Evolutionary conservation across 2,888 invertebrate species (phyloP).

Genomic region (Arge pagana): DNA sequence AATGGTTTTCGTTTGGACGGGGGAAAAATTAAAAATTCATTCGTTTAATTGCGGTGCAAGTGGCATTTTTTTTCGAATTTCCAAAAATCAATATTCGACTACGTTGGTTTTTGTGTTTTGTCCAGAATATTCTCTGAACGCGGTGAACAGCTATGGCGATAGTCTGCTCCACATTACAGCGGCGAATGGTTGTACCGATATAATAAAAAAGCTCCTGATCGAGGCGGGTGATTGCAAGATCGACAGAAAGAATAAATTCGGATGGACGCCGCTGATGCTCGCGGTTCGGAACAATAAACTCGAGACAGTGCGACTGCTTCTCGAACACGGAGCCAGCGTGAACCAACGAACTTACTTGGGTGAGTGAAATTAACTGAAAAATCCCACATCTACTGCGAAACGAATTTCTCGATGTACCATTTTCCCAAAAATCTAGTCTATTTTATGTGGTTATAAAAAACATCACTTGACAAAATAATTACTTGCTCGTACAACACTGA

Average conservation of each 20-base stretch:
- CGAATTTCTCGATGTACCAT: too few species aligned
- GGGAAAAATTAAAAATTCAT: too few species aligned
- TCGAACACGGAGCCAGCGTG: constrained; percentile 39
- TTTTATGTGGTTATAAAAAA: too few species aligned
- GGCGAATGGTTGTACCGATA: constrained; percentile 42
- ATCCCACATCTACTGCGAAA: background rate
- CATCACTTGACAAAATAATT: too few species aligned
- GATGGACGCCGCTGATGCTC: constrained; percentile 54
- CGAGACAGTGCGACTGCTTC: constrained; percentile 42
- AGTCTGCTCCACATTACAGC: constrained; percentile 48
- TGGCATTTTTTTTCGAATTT: too few species aligned
- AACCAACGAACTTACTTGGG: constrained; percentile 47
- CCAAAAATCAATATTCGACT: too few species aligned
- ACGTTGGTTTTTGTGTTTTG: too few species aligned
- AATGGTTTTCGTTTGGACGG: too few species aligned
- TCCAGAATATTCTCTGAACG: constrained; percentile 46
- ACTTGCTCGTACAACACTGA: too few species aligned
- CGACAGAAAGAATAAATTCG: constrained; percentile 49
- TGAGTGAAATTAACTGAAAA: constrained; percentile 27
- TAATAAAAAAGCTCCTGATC: constrained; percentile 41
- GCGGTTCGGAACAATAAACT: constrained; percentile 48
- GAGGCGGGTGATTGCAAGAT: constrained; percentile 29
- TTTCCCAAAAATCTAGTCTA: too few species aligned
- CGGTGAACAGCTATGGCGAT: constrained; percentile 48
- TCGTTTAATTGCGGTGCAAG: too few species aligned